Base-by-base conservation (phyloP, 1,140 invertebrate genomes). In the Tetramorium parvispinum region DNA sequence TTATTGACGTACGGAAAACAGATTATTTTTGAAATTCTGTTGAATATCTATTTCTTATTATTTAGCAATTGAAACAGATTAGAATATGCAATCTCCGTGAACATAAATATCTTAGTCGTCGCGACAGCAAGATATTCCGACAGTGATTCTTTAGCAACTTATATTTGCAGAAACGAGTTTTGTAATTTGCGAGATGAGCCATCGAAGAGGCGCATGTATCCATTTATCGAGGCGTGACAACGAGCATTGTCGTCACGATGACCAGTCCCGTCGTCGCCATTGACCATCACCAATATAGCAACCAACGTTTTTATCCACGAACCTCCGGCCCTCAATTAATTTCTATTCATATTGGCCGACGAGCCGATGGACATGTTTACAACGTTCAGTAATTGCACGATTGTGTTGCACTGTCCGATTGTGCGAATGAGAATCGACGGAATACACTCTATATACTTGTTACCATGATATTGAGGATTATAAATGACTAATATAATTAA, bases 251-350 rank as follows among this genome's bases (percentile, higher is more conserved):
- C 88, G 81, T 70, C 37, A 21, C 49, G 8, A 10, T 61, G 68
- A 18, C 37, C 49, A 63, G 18, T 10, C 10, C 16, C 21, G 24
- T 75, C n/a, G 40, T 65, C 63, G 18, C 37, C 59, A 57, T 53
- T 59, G 66, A 59, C 11, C 55, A 27, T 79, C 57, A 37, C 66
- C 71, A 13, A 21, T 27, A 13, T n/a, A 53, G 40, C 70, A 43
- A 61, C 81, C 83, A 49, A 86, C 57, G 46, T 89, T 89, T 89
- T 89, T 81, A 89, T 87, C 55, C 65, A 37, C 40, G 71, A 73
- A 63, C 71, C 65, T n/a, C n/a, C 66, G 79, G 85, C 49, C 89
- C 87, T 86, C 87, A 71, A 90, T 90, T 89, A 89, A 90, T 90
- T 90, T 90, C 81, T 81, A 82, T 90, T 90, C 85, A 90, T 87